These are phyloP conservation scores for Listronotus oregonensis DNA, from an alignment of 1,140 invertebrate genomes.

Conservation along the genomic window DNA sequence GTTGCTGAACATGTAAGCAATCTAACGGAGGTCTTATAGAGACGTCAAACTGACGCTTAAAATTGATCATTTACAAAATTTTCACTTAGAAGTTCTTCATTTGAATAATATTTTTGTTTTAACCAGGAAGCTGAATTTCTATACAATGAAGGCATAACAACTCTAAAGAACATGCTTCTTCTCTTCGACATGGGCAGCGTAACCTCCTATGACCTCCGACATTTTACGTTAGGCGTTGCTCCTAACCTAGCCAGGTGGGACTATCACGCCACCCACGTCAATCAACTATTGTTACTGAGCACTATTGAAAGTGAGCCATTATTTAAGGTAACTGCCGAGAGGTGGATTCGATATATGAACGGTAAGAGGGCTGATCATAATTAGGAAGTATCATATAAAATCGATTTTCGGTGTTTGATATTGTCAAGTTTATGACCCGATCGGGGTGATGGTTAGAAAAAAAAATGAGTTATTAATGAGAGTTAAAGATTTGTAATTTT, in stretches of 20 bases:
- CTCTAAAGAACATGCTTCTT: conserved; percentile 86
- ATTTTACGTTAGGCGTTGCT: conserved; percentile 84
- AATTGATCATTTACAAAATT: too few relatives aligned
- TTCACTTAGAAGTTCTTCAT: background rate
- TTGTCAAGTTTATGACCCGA: too few relatives aligned
- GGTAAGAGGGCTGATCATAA: conserved; percentile 93
- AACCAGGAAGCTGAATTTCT: conserved; percentile 71
- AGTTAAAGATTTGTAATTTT: too few relatives aligned
- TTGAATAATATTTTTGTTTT: background rate
- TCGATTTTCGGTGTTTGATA: too few relatives aligned
- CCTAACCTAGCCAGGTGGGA: conserved; percentile 96
- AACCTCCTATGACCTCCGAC: conserved; percentile 95
- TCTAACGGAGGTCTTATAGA: too few relatives aligned
- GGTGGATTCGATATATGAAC: conserved; percentile 96
- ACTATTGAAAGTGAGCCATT: conserved; percentile 86
- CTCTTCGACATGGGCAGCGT: conserved; percentile 95
- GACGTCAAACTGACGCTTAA: too few relatives aligned
- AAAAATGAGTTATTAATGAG: too few relatives aligned
- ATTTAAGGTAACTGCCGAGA: conserved; percentile 81
- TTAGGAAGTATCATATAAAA: conserved; percentile 54
- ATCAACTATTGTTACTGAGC: conserved; percentile 88
- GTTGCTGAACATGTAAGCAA: too few relatives aligned
- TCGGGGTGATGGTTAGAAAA: too few relatives aligned
- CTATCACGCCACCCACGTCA: conserved; percentile 98
- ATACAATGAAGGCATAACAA: conserved; percentile 85